Evolutionary conservation across 2,113 vertebrate species (phyloP).

Genomic region (Mesembrinibis cayennensis): DNA sequence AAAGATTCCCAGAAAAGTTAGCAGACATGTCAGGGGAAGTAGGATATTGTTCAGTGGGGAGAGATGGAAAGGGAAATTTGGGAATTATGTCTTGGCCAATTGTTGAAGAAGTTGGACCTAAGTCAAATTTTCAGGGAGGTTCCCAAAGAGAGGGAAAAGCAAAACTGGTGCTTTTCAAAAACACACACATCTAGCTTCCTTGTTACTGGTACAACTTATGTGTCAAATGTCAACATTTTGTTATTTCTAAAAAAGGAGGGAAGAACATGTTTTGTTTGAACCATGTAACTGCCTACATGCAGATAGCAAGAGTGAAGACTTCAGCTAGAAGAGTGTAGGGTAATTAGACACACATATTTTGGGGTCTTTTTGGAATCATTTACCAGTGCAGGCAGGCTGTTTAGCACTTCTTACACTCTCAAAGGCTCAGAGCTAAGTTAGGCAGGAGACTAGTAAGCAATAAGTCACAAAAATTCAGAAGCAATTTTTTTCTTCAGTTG

Average conservation of each 20-base stretch:
- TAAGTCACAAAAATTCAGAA: neutral
- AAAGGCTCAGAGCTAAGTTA: neutral
- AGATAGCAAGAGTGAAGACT: neutral
- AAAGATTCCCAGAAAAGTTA: slow-evolving; percentile 36
- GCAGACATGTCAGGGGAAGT: slow-evolving; percentile 6
- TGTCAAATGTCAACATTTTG: slow-evolving; percentile 36
- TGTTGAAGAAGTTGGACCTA: slow-evolving; percentile 45
- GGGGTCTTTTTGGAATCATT: neutral
- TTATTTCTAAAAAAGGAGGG: slow-evolving; percentile 13
- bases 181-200: neutral
- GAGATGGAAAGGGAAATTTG: slow-evolving; percentile 49
- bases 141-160: slow-evolving; percentile 26
- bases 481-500: neutral
- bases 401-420: neutral
- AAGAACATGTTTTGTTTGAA: neutral
- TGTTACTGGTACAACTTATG: neutral
- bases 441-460: neutral
- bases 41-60: slow-evolving; percentile 29
- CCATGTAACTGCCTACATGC: neutral
- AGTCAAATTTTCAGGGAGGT: slow-evolving; percentile 40
- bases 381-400: neutral
- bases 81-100: slow-evolving; percentile 34
- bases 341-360: neutral
- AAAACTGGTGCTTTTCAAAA: slow-evolving; percentile 17
- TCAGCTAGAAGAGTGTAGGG: neutral